Conservation (phyloP, 2,113 vertebrate genomes). For the Bostrychus sinensis region DNA sequence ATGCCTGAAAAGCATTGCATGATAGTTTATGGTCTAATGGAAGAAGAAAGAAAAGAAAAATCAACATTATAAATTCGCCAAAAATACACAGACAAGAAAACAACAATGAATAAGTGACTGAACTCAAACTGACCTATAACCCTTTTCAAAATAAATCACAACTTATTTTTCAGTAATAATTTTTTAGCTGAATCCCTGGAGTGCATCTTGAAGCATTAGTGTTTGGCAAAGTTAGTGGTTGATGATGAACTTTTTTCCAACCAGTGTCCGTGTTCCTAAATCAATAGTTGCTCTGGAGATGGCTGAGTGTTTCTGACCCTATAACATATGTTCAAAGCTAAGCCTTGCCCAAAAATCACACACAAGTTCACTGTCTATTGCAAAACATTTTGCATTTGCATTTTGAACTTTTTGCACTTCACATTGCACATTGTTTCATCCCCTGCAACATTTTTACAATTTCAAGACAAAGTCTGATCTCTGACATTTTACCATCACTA, state of each 20-base stretch:
- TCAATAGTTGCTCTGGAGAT: slow-evolving; percentile 73
- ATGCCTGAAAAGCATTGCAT: slow-evolving; percentile 5
- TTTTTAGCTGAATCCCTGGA: slow-evolving; percentile 23
- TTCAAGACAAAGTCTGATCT: slow-evolving; percentile 19
- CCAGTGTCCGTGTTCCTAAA: slow-evolving; percentile 57
- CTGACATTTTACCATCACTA: slow-evolving; percentile 4
- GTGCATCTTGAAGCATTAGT: slow-evolving; percentile 30
- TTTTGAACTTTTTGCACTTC: slow-evolving; percentile 28
- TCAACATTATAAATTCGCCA: background rate
- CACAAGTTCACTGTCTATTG: slow-evolving; percentile 36
- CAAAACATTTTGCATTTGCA: slow-evolving; percentile 36
- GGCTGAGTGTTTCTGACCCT: slow-evolving; percentile 50
- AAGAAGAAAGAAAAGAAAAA: background rate
- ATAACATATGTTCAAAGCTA: slow-evolving; percentile 56
- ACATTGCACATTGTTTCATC: slow-evolving; percentile 21
- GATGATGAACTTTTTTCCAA: slow-evolving; percentile 75
- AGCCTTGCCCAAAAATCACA: slow-evolving; percentile 37
- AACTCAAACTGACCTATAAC: background rate
- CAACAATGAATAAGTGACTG: background rate
- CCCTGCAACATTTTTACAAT: slow-evolving; percentile 16
- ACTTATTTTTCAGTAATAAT: slow-evolving; percentile 5
- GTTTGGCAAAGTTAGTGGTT: slow-evolving; percentile 53
- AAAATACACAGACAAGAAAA: background rate
- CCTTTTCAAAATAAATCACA: background rate
- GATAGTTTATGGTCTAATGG: background rate